phyloP scores from a whole-genome alignment of 2,113 vertebrate genomes.

The Triplophysa siluroides region DNA sequence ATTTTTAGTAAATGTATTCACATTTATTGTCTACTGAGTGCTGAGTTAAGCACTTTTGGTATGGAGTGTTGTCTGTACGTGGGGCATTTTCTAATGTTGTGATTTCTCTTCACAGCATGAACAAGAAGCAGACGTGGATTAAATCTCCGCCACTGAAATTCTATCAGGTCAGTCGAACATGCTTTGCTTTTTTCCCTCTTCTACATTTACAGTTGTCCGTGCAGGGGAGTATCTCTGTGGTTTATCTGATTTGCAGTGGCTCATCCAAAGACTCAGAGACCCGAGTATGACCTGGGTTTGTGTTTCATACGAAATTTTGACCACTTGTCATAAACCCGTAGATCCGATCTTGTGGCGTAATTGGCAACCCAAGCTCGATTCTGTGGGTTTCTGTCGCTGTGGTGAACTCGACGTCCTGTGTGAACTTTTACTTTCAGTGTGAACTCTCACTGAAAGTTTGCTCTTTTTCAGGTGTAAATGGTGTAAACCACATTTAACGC shows the following conservation, averaged over 20 bases:
- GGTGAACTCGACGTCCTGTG: conserved; percentile 74
- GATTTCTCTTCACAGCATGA: conserved; percentile 7
- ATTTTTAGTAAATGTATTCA: too few relatives aligned
- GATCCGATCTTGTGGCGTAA: conserved; percentile 99
- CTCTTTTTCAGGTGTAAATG: not conserved
- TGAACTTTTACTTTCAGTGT: not conserved
- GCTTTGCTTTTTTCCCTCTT: not conserved
- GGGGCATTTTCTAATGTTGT: conserved; percentile 3
- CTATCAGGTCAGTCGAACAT: not conserved
- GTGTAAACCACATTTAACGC: too few relatives aligned
- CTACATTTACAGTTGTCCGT: not conserved
- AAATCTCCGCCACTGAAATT: conserved; percentile 5
- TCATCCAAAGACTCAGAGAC: not conserved
- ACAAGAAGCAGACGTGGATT: not conserved
- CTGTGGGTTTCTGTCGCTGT: conserved; percentile 99
- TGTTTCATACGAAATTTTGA: conserved; percentile 61
- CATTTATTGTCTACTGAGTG: too few relatives aligned
- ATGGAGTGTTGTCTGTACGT: not conserved
- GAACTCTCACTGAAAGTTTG: not conserved
- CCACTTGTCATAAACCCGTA: conserved; percentile 99
- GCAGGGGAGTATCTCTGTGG: conserved; percentile 1
- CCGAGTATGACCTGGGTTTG: conserved; percentile 55
- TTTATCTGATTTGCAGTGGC: conserved; percentile 14
- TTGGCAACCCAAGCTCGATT: conserved; percentile 94
- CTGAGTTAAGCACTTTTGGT: too few relatives aligned